Evolutionary conservation across 2,113 vertebrate genomes (phyloP).

Genomic region (Pipra filicauda): DNA sequence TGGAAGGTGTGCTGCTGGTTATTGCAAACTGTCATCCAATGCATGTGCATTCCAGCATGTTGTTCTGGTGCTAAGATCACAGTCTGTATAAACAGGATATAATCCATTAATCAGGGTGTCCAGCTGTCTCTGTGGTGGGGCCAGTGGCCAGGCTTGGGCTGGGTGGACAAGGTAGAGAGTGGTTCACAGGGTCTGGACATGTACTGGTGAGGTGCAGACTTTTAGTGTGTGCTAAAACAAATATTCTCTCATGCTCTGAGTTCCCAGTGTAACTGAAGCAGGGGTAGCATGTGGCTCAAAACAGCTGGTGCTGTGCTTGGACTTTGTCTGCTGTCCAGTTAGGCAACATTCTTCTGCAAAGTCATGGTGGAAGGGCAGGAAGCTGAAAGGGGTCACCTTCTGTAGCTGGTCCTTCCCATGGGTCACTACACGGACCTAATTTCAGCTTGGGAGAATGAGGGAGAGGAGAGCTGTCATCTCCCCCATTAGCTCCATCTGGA

Average conservation of each 20-base stretch:
- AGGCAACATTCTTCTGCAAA: background rate
- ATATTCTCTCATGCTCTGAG: accelerated
- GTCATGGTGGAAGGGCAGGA: background rate
- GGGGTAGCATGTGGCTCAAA: background rate
- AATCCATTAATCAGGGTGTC: background rate
- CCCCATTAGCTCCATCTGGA: background rate
- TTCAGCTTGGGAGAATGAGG: background rate
- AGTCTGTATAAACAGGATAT: background rate
- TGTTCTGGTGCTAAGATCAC: background rate
- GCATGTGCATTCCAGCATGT: accelerated
- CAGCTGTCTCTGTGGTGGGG: background rate
- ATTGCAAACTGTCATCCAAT: background rate
- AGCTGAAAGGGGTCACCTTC: background rate
- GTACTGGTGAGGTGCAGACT: background rate
- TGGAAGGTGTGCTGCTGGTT: background rate
- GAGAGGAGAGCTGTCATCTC: background rate
- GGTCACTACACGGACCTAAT: background rate
- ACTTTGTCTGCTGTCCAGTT: background rate
- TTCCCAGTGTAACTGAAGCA: background rate
- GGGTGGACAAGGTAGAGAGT: background rate
- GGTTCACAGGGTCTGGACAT: accelerated
- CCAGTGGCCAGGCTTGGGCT: background rate
- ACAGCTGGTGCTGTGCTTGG: background rate
- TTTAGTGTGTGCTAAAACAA: background rate
- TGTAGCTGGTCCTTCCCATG: background rate